Percentiles rank a stretch among this genome's conserved stretches.
Conservation (phyloP, 2,113 vertebrate genomes). For the Hemiprocne comata region DNA sequence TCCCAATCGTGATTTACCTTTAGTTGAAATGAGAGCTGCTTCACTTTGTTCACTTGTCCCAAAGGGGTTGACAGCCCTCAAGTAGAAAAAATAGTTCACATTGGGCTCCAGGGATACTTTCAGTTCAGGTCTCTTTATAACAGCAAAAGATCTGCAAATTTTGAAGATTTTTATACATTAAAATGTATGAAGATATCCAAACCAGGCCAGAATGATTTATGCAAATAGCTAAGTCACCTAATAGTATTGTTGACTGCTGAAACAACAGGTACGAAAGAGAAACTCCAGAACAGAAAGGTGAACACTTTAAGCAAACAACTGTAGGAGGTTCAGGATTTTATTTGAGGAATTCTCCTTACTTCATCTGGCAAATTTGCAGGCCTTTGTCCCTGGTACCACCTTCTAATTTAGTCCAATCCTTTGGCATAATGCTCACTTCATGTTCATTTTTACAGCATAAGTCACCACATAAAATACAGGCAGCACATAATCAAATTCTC, state of each 20-base stretch:
- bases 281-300: not conserved
- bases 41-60: slow-evolving; percentile 95
- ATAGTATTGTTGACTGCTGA: not conserved
- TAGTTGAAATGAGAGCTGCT: slow-evolving; percentile 93
- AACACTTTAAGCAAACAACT: not conserved
- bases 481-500: not conserved
- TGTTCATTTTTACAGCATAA: not conserved
- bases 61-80: slow-evolving; percentile 88
- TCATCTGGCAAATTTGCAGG: not conserved
- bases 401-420: not conserved
- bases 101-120: slow-evolving; percentile 89
- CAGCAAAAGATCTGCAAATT: slow-evolving; percentile 87
- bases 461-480: not conserved
- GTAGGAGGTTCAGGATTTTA: not conserved
- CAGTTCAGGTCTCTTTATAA: slow-evolving; percentile 85
- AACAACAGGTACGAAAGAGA: not conserved
- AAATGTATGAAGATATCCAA: not conserved
- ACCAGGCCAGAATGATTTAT: not conserved
- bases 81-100: slow-evolving; percentile 95
- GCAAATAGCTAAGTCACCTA: not conserved
- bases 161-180: not conserved
- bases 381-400: not conserved
- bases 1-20: slow-evolving; percentile 77
- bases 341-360: not conserved
- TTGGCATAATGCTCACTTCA: not conserved